Evolutionary conservation across 2,888 invertebrate genomes (phyloP), one percentile per base, ranked within the genome.

Genomic region (Diloba caeruleocephala): DNA sequence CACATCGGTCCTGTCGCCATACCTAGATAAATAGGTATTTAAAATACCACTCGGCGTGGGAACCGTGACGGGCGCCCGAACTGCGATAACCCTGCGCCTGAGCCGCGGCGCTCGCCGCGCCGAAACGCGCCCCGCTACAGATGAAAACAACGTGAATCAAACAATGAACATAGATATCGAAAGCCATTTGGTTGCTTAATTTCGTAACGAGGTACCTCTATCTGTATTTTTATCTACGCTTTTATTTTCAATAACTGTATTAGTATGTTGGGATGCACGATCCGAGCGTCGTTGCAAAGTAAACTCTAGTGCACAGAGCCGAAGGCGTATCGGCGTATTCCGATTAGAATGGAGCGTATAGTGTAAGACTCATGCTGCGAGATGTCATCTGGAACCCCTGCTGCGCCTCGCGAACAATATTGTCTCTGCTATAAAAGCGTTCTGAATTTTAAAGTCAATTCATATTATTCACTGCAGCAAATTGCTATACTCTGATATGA

Each of bases 11-110:
- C 92, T 92, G 92, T 92, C 92, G 84, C 92, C 86, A 86, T 84
- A 85, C 81, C 73, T 87, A 88, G 82, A 88, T 87, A 89, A 88
- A 88, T 92, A 92, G 90, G 92, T 90, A 93, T 92, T 90, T 92
- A 91, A 92, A 90, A 92, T 92, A 84, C 89, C 92, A 84, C 79
- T 88, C 79, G 79, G 84, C 92, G 92, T 93, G 92, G 92, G 92
- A 93, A 93, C 90, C 85, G 87, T 85, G 89, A 86, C 88, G 82
- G 81, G 84, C 89, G 87, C 86, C 82, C 84, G 79, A 75, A 75
- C 84, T 55, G 72, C 78, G 87, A 85, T 87, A 87, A 87, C 86
- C 86, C 84, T 77, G 81, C 75, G 81, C 77, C 58, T 49, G 79
- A 70, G 76, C 76, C 44, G 43, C 48, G 34, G 81, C 73, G 74